Conservation (phyloP, 2,888 invertebrate species). For the Melanchra persicariae region DNA sequence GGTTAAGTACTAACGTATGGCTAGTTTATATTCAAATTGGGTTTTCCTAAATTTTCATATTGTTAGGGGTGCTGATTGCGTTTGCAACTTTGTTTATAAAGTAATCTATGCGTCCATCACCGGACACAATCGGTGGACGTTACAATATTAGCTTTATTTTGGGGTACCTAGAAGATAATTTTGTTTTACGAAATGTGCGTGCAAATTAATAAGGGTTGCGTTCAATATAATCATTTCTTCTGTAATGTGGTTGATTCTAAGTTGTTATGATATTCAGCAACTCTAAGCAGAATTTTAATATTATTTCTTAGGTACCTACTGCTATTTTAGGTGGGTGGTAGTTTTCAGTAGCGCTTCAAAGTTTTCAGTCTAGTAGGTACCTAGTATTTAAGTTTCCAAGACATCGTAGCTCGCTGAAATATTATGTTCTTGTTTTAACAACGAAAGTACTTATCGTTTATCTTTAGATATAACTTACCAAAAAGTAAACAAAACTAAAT, state of each 20-base stretch:
- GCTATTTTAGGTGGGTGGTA: background rate
- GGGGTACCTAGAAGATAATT: background rate
- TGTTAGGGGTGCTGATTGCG: slow-evolving; percentile 51
- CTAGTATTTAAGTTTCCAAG: background rate
- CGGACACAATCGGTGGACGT: background rate
- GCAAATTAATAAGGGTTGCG: background rate
- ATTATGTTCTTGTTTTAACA: background rate
- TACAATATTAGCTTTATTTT: background rate
- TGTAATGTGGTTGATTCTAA: no score
- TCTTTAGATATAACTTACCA: background rate
- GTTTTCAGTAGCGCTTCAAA: slow-evolving; percentile 2
- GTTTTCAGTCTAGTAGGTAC: background rate
- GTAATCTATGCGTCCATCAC: slow-evolving; percentile 23
- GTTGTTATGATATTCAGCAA: no score
- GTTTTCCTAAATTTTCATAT: slow-evolving; percentile 61
- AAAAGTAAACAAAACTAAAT: background rate
- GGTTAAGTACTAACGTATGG: slow-evolving; percentile 37
- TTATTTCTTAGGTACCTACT: background rate
- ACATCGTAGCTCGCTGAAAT: background rate
- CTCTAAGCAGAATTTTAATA: no score
- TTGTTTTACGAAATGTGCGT: background rate
- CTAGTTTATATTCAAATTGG: slow-evolving; percentile 62
- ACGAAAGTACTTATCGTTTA: background rate
- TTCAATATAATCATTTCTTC: background rate
- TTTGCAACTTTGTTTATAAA: slow-evolving; percentile 44